A percentile compares a stretch with the other conserved stretches of the same genome.
Conservation (phyloP, 1,140 invertebrate species). For the Bemisia tabaci region DNA sequence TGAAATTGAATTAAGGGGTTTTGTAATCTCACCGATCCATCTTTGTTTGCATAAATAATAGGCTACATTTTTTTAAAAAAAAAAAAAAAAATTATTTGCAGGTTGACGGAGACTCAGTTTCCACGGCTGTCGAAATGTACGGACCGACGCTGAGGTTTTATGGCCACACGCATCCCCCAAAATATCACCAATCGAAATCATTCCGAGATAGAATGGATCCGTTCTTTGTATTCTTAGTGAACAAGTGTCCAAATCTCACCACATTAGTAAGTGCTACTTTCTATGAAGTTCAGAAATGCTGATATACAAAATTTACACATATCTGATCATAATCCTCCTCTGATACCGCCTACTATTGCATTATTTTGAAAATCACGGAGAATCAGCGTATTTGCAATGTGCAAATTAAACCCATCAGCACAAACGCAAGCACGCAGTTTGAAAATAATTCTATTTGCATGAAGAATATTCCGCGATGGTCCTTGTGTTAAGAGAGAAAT, state of each 20-base stretch:
- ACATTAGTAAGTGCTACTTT: constrained; percentile 38
- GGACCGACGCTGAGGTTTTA: constrained; percentile 38
- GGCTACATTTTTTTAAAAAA: not conserved
- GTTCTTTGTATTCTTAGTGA: constrained; percentile 41
- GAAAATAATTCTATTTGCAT: too few relatives aligned
- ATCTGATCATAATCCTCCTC: too few relatives aligned
- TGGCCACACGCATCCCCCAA: constrained; percentile 46
- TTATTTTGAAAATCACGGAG: too few relatives aligned
- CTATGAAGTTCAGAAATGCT: not conserved
- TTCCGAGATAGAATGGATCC: constrained; percentile 52
- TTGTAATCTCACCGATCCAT: too few relatives aligned
- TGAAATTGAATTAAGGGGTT: too few relatives aligned
- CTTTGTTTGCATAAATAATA: not conserved
- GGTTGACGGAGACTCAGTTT: constrained; percentile 33
- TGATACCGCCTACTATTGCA: too few relatives aligned
- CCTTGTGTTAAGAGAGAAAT: too few relatives aligned
- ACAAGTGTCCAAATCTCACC: constrained; percentile 45
- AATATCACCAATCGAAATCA: constrained; percentile 39
- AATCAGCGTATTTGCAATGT: too few relatives aligned
- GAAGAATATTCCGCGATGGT: too few relatives aligned
- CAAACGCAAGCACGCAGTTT: too few relatives aligned
- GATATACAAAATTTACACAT: not conserved
- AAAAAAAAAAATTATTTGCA: constrained; percentile 21
- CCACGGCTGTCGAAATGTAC: constrained; percentile 43
- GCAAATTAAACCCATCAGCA: too few relatives aligned